These are phyloP conservation scores for Anarhynchus alexandrinus DNA, from an alignment of 2,113 vertebrate species.

Conservation along the genomic window DNA sequence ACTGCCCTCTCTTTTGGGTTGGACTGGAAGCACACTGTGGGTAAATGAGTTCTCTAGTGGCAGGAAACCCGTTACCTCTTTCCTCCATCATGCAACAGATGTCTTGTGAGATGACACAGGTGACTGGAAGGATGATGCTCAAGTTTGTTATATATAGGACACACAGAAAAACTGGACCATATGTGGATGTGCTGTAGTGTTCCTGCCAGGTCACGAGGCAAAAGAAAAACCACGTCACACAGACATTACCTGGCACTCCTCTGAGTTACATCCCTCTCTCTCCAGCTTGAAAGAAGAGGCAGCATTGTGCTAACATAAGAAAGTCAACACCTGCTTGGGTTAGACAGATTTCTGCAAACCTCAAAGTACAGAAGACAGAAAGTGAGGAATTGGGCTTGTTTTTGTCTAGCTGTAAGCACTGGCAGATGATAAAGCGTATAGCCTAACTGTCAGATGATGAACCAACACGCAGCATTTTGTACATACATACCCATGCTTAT, in stretches of 20 bases:
- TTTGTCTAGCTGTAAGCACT: not conserved
- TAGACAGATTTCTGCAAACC: not conserved
- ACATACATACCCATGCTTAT: not conserved
- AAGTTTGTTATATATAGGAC: fast-evolving
- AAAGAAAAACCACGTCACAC: not conserved
- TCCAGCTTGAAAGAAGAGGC: not conserved
- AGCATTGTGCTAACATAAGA: not conserved
- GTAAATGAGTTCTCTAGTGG: not conserved
- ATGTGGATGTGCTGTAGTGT: not conserved
- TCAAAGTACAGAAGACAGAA: not conserved
- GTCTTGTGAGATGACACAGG: not conserved
- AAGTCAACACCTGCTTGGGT: not conserved
- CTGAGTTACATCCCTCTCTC: not conserved
- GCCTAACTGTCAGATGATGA: not conserved
- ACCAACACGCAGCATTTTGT: not conserved
- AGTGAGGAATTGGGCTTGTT: not conserved
- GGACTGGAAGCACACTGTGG: not conserved
- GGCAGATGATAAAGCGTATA: not conserved
- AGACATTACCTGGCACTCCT: not conserved
- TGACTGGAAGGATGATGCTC: not conserved
- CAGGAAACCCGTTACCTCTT: not conserved
- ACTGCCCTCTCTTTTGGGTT: not conserved
- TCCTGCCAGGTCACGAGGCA: not conserved
- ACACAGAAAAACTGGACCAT: not conserved
- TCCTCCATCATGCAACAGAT: not conserved